Evolutionary conservation across 2,113 vertebrate genomes (phyloP).

Genomic region (Aldabrachelys gigantea): DNA sequence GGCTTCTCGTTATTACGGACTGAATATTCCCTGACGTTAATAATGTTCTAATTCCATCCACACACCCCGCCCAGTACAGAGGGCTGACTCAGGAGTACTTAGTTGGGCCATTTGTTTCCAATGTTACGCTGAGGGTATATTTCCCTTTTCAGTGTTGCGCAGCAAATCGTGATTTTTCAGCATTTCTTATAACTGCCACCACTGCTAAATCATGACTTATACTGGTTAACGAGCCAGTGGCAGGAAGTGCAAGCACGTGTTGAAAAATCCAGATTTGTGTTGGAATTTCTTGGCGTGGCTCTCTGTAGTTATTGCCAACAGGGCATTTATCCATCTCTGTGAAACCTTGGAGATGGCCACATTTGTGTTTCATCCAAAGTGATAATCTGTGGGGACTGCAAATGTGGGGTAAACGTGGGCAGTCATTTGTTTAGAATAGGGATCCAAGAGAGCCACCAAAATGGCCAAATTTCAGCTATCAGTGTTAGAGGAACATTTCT

Average conservation of each 20-base stretch:
- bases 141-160: not conserved
- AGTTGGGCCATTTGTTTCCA: not conserved
- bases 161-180: not conserved
- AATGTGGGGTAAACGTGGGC: not conserved
- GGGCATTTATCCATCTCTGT: not conserved
- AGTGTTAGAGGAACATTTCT: not conserved
- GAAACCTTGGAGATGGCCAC: not conserved
- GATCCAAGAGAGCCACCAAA: not conserved
- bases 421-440: not conserved
- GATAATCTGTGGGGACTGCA: not conserved
- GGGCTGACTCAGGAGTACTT: not conserved
- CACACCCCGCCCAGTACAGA: not conserved
- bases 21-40: not conserved
- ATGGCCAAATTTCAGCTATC: not conserved
- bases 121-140: not conserved
- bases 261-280: not conserved
- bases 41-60: not conserved
- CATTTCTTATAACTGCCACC: not conserved
- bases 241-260: accelerated
- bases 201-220: not conserved
- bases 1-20: not conserved
- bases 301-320: not conserved
- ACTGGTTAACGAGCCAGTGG: not conserved
- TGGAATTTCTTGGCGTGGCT: not conserved
- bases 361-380: not conserved